Evolutionary conservation across 1,140 invertebrate species (phyloP).

Genomic region (Brachionus plicatilis): DNA sequence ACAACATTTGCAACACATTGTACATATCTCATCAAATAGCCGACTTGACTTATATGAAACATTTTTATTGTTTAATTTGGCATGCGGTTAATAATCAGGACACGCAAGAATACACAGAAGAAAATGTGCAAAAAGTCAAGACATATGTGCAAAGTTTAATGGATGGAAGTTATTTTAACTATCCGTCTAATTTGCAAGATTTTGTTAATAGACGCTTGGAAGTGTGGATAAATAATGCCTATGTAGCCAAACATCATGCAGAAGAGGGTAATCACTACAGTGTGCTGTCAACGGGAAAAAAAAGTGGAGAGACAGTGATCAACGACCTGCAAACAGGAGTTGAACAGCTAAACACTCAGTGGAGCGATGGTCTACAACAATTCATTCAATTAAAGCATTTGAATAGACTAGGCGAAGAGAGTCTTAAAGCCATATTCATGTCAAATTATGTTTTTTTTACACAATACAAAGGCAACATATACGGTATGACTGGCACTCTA

Average conservation of each 20-base stretch:
- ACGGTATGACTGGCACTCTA: background rate
- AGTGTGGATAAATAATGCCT: background rate
- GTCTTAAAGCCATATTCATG: background rate
- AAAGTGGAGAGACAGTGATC: background rate
- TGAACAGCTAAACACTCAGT: background rate
- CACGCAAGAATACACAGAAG: background rate
- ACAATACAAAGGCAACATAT: background rate
- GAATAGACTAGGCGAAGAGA: background rate
- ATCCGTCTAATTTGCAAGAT: background rate
- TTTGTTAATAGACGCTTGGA: background rate
- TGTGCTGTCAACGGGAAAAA: background rate
- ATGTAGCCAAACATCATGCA: background rate
- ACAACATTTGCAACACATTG: background rate
- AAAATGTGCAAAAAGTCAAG: background rate
- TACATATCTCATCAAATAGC: constrained; percentile 11
- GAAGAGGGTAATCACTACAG: background rate
- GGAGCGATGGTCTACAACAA: constrained; percentile 36
- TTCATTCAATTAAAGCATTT: constrained; percentile 30
- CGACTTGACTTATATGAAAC: background rate
- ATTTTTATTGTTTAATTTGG: background rate
- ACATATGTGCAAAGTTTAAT: background rate
- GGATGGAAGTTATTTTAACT: background rate
- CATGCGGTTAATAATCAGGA: background rate
- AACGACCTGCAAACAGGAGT: background rate
- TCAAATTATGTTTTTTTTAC: constrained; percentile 20